These are phyloP conservation scores for Plutella xylostella DNA, from an alignment of 2,888 invertebrate species.

Conservation along the genomic window DNA sequence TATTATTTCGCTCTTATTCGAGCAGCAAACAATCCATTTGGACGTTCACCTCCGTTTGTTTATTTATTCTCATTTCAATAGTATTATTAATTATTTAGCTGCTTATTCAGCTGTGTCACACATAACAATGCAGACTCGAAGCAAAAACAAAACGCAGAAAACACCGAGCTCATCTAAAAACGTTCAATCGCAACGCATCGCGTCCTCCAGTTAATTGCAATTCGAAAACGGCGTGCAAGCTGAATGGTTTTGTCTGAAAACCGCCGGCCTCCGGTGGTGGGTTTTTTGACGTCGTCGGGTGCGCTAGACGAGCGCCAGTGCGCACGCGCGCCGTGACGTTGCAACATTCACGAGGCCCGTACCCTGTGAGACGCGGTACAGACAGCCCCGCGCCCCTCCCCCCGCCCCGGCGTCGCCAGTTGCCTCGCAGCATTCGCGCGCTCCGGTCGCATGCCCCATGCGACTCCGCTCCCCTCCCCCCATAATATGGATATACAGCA, in stretches of 20 bases:
- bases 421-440: slow-evolving; percentile 66
- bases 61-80: not conserved
- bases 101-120: not conserved
- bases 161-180: not conserved
- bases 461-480: slow-evolving; percentile 47
- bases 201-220: not conserved
- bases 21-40: not conserved
- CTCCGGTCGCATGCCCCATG: slow-evolving; percentile 58
- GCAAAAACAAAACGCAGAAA: too few relatives aligned
- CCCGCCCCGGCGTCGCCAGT: slow-evolving; percentile 34
- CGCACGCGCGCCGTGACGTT: slow-evolving; percentile 58
- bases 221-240: slow-evolving; percentile 23
- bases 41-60: not conserved
- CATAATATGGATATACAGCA: slow-evolving; percentile 68
- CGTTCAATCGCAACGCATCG: not conserved
- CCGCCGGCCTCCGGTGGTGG: not conserved
- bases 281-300: slow-evolving; percentile 26
- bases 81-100: not conserved
- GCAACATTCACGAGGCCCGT: slow-evolving; percentile 49
- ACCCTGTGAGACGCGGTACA: slow-evolving; percentile 42
- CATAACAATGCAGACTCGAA: too few relatives aligned
- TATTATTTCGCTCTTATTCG: not conserved
- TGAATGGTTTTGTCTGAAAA: slow-evolving; percentile 15
- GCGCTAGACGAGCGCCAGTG: slow-evolving; percentile 29
- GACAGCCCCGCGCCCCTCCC: slow-evolving; percentile 30